phyloP scores from a whole-genome alignment of 2,113 vertebrate genomes.

The Genyomyrus donnyi region DNA sequence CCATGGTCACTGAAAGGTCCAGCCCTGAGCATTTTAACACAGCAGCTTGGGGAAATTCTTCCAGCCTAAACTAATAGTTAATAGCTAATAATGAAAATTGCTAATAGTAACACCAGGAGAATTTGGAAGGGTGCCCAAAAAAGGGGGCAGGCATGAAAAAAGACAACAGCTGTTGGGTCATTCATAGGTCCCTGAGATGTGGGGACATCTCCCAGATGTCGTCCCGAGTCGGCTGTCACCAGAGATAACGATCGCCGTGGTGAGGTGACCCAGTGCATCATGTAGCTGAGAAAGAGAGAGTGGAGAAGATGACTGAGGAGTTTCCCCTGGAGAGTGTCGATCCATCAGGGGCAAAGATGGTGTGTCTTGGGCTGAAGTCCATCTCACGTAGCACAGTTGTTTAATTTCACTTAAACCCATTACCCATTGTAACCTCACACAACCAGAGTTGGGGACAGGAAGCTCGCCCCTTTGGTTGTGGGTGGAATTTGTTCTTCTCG shows the following conservation, averaged over 20 bases:
- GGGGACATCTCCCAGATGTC: background rate
- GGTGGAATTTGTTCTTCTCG: background rate
- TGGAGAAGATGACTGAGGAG: background rate
- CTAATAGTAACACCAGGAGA: background rate
- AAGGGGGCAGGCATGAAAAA: background rate
- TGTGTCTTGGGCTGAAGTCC: background rate
- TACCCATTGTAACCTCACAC: background rate
- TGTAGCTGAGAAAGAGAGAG: background rate
- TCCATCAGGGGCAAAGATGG: background rate
- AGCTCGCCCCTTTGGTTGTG: background rate
- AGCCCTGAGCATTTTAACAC: background rate
- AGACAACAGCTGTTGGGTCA: background rate
- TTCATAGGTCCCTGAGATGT: background rate
- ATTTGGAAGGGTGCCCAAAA: background rate
- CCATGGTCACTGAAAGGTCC: background rate
- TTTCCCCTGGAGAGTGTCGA: background rate
- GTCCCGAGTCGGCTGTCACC: background rate
- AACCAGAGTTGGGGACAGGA: background rate
- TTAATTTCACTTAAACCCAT: background rate
- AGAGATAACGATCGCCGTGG: background rate
- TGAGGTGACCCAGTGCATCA: background rate
- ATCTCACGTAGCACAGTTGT: background rate
- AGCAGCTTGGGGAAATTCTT: background rate
- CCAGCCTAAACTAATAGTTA: background rate
- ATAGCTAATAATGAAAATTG: background rate